Conservation (phyloP, 64 coral and sea anemone genomes). For the Stichodactyla mertensii region DNA sequence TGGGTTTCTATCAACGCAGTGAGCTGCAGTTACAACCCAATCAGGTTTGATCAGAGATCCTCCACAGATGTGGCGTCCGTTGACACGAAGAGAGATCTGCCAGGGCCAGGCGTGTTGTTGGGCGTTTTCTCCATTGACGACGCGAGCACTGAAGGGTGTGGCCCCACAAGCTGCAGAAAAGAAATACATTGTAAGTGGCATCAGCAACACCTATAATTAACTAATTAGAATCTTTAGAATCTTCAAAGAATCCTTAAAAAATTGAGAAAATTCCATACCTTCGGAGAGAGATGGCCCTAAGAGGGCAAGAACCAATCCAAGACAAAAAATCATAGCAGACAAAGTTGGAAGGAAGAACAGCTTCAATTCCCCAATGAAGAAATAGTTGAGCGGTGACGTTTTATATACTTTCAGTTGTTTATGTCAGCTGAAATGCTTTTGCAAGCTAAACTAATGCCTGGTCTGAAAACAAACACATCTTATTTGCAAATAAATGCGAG, state of each 20-base stretch:
- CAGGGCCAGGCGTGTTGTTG: constrained; percentile 71
- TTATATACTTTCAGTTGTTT: not conserved
- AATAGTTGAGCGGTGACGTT: not conserved
- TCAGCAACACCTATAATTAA: not conserved
- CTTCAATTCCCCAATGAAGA: not conserved
- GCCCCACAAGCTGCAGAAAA: constrained; percentile 34
- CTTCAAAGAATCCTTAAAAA: not conserved
- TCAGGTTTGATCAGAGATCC: constrained; percentile 42
- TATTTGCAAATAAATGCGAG: too few relatives aligned
- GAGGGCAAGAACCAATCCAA: constrained; percentile 5
- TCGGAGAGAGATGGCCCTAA: constrained; percentile 5
- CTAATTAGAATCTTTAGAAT: not conserved
- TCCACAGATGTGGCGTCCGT: constrained; percentile 42
- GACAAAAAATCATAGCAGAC: not conserved
- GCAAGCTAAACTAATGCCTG: not conserved
- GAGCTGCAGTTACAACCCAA: constrained; percentile 51
- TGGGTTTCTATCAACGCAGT: constrained; percentile 42
- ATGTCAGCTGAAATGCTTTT: not conserved
- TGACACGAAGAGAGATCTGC: constrained; percentile 69
- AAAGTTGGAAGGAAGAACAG: not conserved
- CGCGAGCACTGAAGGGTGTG: constrained; percentile 7
- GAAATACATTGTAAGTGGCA: not conserved
- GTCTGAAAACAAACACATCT: not conserved
- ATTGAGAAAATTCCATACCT: not conserved
- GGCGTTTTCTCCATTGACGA: constrained; percentile 68